Evolutionary conservation across 2,797 vertebrate species (phyloP).

Genomic region (Hypotaenidia okinawae): DNA sequence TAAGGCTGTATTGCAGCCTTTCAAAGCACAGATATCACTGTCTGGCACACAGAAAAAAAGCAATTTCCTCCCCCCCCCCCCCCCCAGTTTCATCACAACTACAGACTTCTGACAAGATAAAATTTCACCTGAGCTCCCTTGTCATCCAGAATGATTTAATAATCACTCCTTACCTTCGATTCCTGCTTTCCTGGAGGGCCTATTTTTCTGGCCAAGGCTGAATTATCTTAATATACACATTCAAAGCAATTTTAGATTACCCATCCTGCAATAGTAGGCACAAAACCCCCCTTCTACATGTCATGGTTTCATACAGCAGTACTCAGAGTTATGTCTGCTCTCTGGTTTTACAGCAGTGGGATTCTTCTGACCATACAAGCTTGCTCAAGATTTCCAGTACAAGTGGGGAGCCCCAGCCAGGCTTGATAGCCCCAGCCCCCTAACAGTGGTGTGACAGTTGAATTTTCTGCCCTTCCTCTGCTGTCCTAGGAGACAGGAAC

Average conservation of each 20-base stretch:
- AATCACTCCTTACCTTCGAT: background rate
- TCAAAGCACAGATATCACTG: background rate
- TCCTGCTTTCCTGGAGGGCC: background rate
- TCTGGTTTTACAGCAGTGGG: background rate
- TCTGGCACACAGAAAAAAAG: background rate
- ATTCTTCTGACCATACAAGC: background rate
- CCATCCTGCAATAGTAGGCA: background rate
- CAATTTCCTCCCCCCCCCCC: background rate
- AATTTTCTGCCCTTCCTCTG: background rate
- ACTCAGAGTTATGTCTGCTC: background rate
- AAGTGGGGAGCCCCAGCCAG: background rate
- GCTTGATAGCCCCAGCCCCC: background rate
- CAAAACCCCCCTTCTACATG: background rate
- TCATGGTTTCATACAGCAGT: background rate
- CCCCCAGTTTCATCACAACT: conserved; percentile 57
- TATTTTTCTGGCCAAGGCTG: background rate
- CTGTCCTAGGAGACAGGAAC: background rate
- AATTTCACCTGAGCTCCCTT: background rate
- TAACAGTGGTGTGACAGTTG: background rate
- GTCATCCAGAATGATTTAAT: background rate
- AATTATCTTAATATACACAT: background rate
- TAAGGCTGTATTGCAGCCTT: background rate
- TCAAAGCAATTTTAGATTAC: background rate
- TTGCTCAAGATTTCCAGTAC: background rate
- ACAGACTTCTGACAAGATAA: background rate